Percentiles rank a stretch among this genome's conserved stretches.
Conservation (phyloP, 2,113 vertebrate species). For the Aptenodytes forsteri region DNA sequence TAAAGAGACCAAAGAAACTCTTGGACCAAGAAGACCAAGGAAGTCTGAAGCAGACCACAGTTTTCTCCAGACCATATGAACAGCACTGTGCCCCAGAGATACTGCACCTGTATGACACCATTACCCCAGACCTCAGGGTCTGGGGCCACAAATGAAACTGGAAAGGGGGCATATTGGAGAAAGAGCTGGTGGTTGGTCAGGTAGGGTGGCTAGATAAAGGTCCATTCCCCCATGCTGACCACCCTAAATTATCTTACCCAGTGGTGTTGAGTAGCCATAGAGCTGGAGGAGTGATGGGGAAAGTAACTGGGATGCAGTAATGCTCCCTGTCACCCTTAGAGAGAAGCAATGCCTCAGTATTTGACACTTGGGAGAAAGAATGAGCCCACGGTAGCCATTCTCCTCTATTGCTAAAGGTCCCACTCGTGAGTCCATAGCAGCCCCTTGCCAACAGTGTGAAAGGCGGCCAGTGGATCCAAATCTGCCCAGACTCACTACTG, state of each 20-base stretch:
- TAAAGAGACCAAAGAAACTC: not conserved
- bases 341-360: not conserved
- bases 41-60: not conserved
- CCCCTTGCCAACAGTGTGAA: not conserved
- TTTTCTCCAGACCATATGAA: not conserved
- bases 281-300: no score
- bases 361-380: not conserved
- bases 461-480: not conserved
- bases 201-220: not conserved
- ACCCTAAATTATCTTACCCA: not conserved
- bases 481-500: fast-evolving
- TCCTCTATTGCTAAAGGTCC: not conserved
- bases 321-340: not conserved
- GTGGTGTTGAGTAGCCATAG: fast-evolving
- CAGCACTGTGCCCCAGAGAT: not conserved
- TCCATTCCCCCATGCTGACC: not conserved
- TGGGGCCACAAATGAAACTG: not conserved
- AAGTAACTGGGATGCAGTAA: not conserved
- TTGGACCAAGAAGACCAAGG: not conserved
- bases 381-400: not conserved
- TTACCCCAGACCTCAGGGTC: not conserved
- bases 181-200: not conserved
- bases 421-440: not conserved
- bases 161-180: not conserved
- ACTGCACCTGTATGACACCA: not conserved